Conservation (phyloP, 2,113 vertebrate genomes). For the Epinephelus cyanopodus region DNA sequence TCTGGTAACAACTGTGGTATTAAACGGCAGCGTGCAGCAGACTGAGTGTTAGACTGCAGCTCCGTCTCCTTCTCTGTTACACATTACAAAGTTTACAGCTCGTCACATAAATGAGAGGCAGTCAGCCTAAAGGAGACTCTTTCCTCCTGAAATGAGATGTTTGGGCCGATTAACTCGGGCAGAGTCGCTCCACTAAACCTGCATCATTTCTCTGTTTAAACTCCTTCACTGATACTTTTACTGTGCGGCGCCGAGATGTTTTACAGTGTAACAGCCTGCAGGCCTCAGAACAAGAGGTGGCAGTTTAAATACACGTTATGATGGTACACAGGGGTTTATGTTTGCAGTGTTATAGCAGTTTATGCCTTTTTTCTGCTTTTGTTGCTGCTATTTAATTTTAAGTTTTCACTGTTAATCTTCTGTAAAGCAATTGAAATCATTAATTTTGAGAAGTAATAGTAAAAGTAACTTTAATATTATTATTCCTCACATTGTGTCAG, state of each 20-base stretch:
- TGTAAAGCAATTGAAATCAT: neutral
- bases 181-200: constrained; percentile 34
- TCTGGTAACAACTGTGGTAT: too few relatives aligned
- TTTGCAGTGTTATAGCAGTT: too few relatives aligned
- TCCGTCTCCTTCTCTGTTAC: neutral
- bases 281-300: neutral
- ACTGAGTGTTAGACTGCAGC: neutral
- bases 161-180: constrained; percentile 41
- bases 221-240: neutral
- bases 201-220: constrained; percentile 12
- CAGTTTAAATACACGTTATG: neutral
- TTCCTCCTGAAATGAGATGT: constrained; percentile 25
- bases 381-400: neutral
- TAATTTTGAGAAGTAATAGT: too few relatives aligned
- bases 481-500: too few relatives aligned
- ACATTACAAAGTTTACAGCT: constrained; percentile 48
- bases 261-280: neutral
- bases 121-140: constrained; percentile 13
- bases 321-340: neutral
- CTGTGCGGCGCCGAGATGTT: neutral
- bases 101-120: constrained; percentile 16
- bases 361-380: too few relatives aligned
- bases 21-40: neutral
- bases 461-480: too few relatives aligned
- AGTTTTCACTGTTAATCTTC: neutral